Conservation (phyloP, 2,888 invertebrate genomes). For the Brachynemurus nebulosus region DNA sequence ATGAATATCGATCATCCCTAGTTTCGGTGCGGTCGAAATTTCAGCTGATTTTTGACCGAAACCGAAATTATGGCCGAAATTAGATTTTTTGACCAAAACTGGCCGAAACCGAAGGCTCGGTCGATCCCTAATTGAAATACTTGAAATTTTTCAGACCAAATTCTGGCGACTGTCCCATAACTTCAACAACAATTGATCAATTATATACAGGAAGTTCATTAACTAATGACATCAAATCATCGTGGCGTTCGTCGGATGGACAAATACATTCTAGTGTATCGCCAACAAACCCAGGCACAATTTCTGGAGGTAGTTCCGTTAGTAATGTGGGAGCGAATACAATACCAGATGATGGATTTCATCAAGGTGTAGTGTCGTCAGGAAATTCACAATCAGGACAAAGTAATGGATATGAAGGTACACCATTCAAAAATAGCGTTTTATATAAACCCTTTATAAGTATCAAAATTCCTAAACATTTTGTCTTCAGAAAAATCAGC, state of each 20-base stretch:
- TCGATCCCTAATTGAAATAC: neutral
- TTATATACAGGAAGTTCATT: conserved; percentile 6
- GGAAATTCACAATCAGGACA: neutral
- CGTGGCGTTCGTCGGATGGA: neutral
- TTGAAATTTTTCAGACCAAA: conserved; percentile 31
- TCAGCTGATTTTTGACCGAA: too few relatives aligned
- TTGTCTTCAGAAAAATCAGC: too few relatives aligned
- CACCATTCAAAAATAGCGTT: neutral
- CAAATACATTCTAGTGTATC: neutral
- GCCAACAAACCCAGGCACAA: neutral
- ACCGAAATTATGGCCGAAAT: too few relatives aligned
- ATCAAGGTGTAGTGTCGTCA: neutral
- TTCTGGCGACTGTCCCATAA: conserved; percentile 32
- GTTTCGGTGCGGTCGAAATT: too few relatives aligned
- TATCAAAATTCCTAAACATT: neutral
- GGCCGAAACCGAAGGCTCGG: too few relatives aligned
- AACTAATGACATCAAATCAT: conserved; percentile 2
- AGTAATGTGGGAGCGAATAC: neutral
- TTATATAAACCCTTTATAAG: neutral
- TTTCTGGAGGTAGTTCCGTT: neutral
- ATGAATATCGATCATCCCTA: too few relatives aligned
- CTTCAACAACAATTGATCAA: conserved; percentile 15
- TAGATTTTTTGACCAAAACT: too few relatives aligned
- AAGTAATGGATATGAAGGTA: neutral
- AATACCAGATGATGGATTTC: neutral